Evolutionary conservation across 1,140 invertebrate genomes (phyloP).

Genomic region (Mya arenaria): DNA sequence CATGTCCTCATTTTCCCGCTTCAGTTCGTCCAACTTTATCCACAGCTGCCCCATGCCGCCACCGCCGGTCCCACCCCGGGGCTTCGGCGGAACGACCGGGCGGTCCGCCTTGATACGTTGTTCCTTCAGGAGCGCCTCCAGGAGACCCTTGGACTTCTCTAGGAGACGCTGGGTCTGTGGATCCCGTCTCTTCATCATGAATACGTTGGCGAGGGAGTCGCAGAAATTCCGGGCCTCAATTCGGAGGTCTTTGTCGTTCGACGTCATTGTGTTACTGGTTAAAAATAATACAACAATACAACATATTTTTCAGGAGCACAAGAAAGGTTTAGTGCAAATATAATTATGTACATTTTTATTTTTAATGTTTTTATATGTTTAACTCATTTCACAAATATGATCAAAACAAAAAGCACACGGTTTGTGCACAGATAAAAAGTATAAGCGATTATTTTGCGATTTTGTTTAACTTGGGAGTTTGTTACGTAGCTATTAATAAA

Average conservation of each 20-base stretch:
- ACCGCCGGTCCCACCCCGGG: conserved; percentile 29
- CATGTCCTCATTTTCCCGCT: conserved; percentile 76
- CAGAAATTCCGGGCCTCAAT: conserved; percentile 74
- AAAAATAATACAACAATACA: too few species aligned
- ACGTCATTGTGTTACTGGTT: conserved; percentile 5
- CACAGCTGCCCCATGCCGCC: conserved; percentile 77
- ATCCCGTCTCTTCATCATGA: conserved; percentile 74
- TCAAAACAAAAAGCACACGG: too few species aligned
- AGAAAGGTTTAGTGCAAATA: too few species aligned
- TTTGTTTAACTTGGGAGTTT: too few species aligned
- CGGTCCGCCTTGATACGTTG: conserved; percentile 41
- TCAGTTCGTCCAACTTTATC: conserved; percentile 77
- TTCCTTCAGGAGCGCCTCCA: conserved; percentile 69
- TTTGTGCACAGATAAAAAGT: too few species aligned
- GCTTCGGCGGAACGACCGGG: conserved; percentile 45
- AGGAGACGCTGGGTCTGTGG: conserved; percentile 74
- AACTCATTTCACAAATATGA: too few species aligned
- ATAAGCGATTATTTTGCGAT: too few species aligned
- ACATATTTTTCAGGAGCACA: too few species aligned
- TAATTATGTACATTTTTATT: too few species aligned
- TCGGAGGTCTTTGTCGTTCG: conserved; percentile 67
- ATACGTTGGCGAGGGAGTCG: conserved; percentile 72
- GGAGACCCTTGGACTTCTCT: conserved; percentile 72
- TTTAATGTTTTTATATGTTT: too few species aligned
- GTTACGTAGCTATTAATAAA: too few species aligned